A percentile compares a stretch with the other conserved stretches of the same genome.
Conservation (phyloP, 2,797 vertebrate species). For the Acipenser oxyrinchus region DNA sequence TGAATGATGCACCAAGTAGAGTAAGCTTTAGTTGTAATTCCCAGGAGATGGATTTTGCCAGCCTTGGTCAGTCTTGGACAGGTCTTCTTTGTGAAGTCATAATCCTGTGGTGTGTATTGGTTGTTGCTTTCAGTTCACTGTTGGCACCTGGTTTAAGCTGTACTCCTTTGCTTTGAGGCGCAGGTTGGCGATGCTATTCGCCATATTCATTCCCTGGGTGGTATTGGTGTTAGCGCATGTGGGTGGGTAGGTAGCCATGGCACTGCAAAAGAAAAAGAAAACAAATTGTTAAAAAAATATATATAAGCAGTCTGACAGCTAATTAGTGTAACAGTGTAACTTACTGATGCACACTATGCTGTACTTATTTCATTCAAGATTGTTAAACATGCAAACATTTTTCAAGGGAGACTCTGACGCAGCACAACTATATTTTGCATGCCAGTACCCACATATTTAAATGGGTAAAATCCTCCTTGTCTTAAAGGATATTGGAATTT, state of each 20-base stretch:
- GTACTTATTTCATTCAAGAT: too few species aligned
- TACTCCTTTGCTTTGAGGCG: conserved; percentile 99
- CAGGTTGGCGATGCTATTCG: conserved; percentile 98
- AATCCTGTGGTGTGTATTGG: conserved; percentile 34
- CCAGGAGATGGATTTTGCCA: conserved; percentile 23
- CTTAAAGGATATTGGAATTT: too few species aligned
- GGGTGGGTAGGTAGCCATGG: conserved; percentile 91
- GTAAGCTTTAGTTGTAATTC: conserved; percentile 16
- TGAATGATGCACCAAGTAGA: conserved; percentile 8
- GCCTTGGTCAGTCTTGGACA: conserved; percentile 8
- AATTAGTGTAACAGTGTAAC: too few species aligned
- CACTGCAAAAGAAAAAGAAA: conserved; percentile 52
- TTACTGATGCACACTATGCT: too few species aligned
- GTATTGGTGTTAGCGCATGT: conserved; percentile 86
- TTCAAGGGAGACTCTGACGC: too few species aligned
- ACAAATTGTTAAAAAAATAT: conserved; percentile 1
- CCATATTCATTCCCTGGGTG: conserved; percentile 94
- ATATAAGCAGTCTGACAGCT: too few species aligned
- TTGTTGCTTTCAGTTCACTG: conserved; percentile 79
- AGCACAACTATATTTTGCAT: too few species aligned
- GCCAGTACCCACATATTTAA: too few species aligned
- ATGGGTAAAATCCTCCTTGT: too few species aligned
- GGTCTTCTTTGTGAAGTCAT: conserved; percentile 37
- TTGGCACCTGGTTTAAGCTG: conserved; percentile 98
- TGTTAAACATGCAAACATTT: too few species aligned